Percentiles rank a stretch among this genome's conserved stretches.
Evolutionary conservation across 2,113 vertebrate species (phyloP).

Genomic region (Pelobates fuscus): DNA sequence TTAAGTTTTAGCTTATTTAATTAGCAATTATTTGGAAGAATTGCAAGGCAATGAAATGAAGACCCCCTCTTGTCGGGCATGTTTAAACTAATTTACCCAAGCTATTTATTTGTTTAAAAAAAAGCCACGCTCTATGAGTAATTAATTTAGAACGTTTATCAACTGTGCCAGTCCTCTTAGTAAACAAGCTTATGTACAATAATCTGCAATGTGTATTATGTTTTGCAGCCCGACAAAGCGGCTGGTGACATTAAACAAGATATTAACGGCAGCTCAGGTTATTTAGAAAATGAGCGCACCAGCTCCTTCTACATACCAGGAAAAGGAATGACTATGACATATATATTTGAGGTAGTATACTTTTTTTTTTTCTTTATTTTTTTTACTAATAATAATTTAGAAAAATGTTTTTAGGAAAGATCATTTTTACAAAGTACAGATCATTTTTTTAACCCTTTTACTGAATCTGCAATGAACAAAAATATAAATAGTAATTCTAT

Average conservation of each 20-base stretch:
- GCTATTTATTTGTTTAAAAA: neutral
- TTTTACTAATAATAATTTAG: too few species aligned
- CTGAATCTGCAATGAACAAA: too few species aligned
- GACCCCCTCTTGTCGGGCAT: too few species aligned
- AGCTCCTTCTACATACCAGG: slow-evolving; percentile 60
- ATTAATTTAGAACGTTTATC: neutral
- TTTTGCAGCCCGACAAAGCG: slow-evolving; percentile 17
- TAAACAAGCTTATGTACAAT: neutral
- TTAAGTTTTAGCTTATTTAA: too few species aligned
- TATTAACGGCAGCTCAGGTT: neutral
- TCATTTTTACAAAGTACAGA: too few species aligned
- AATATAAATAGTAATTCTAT: too few species aligned
- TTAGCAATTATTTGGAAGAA: too few species aligned
- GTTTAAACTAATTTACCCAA: neutral
- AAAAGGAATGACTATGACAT: slow-evolving; percentile 65
- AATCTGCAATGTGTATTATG: neutral
- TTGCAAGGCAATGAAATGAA: too few species aligned
- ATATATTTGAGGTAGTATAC: slow-evolving; percentile 64
- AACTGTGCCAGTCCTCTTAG: neutral
- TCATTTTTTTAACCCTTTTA: too few species aligned
- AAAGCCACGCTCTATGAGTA: neutral
- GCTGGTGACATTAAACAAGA: neutral
- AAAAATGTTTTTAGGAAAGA: too few species aligned
- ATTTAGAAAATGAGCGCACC: slow-evolving; percentile 59
- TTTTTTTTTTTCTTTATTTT: neutral